phyloP scores from a whole-genome alignment of 2,797 vertebrate species.

The Crenuchus spilurus region DNA sequence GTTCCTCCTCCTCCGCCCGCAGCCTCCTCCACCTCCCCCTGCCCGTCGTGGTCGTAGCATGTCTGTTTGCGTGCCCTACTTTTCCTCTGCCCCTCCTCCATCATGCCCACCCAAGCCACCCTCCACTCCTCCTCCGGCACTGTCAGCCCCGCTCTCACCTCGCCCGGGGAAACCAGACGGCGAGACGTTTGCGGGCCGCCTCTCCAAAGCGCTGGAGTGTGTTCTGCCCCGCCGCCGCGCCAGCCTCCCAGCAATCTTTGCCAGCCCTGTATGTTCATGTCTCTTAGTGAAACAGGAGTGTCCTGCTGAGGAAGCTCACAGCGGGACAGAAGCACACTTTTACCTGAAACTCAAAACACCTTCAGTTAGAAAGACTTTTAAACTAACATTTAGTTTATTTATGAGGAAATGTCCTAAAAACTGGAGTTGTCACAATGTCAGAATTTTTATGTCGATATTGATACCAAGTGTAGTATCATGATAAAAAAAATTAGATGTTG shows the following conservation, averaged over 20 bases:
- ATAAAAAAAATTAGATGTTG: too few relatives aligned
- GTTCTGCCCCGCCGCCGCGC: constrained; percentile 91
- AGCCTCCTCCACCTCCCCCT: constrained; percentile 63
- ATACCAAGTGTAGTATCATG: too few relatives aligned
- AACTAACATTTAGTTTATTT: too few relatives aligned
- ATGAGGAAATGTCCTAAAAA: too few relatives aligned
- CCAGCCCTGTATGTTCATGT: constrained; percentile 91
- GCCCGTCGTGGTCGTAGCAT: constrained; percentile 93
- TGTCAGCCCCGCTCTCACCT: constrained; percentile 72
- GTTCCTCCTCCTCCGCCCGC: constrained; percentile 57
- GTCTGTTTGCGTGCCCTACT: constrained; percentile 92
- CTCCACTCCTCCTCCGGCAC: constrained; percentile 87
- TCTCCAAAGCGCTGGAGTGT: constrained; percentile 95
- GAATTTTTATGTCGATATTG: too few relatives aligned
- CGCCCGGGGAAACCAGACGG: constrained; percentile 82
- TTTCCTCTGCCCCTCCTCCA: constrained; percentile 80
- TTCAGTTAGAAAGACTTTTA: too few relatives aligned
- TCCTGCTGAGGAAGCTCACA: constrained; percentile 37
- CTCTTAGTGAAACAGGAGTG: constrained; percentile 58
- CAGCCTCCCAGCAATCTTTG: constrained; percentile 96
- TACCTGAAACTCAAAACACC: constrained; percentile 56
- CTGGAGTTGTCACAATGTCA: too few relatives aligned
- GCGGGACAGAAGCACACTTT: constrained; percentile 32
- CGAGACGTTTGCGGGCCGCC: constrained; percentile 93
- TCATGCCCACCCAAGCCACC: constrained; percentile 76